These are phyloP conservation scores for Stenurella melanura DNA, from an alignment of 2,888 invertebrate species.

Conservation along the genomic window DNA sequence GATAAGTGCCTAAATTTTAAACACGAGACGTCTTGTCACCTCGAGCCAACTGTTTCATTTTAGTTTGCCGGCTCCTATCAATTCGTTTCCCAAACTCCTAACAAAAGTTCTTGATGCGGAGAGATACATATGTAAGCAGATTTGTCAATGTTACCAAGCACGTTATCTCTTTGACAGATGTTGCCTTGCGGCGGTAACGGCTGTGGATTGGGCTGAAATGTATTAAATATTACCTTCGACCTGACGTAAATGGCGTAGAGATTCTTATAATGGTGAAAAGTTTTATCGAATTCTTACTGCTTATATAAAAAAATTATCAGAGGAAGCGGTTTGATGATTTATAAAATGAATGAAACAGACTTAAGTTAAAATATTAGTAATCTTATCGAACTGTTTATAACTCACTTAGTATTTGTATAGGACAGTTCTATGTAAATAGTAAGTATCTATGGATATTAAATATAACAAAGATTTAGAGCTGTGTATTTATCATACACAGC, in stretches of 20 bases:
- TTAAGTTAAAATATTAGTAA: no score
- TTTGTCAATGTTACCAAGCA: conserved; percentile 58
- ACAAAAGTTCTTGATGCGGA: conserved; percentile 53
- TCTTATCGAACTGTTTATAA: no score
- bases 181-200: conserved; percentile 43
- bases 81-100: conserved; percentile 47
- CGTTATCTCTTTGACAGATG: conserved; percentile 54
- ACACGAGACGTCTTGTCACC: conserved; percentile 35
- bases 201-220: conserved; percentile 24
- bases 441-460: no score
- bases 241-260: no score
- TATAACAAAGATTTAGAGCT: no score
- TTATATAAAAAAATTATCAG: no score
- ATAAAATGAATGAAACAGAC: no score
- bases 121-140: conserved; percentile 60
- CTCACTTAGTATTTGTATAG: no score
- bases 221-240: conserved; percentile 1
- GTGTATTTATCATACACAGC: no score
- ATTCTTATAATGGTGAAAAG: neutral
- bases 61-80: conserved; percentile 34
- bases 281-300: neutral
- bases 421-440: no score
- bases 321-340: no score
- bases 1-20: conserved; percentile 25
- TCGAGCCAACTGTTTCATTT: conserved; percentile 41